Evolutionary conservation across 1,140 invertebrate genomes (phyloP).

Genomic region (Cydia splendana): DNA sequence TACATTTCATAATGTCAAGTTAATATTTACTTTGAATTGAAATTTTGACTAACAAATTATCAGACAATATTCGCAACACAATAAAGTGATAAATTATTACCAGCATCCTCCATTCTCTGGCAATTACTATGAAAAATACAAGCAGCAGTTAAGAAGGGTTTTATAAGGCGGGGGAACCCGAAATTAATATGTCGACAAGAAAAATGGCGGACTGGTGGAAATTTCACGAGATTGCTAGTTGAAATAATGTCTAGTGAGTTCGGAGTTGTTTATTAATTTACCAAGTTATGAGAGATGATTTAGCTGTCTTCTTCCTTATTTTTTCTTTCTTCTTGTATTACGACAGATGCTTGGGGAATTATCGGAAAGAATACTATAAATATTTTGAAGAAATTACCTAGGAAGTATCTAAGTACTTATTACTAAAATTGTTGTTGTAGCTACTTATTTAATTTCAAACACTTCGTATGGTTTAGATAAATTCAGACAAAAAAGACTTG

Average conservation of each 20-base stretch:
- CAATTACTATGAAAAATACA: conserved; percentile 9
- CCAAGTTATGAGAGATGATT: not conserved
- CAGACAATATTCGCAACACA: not conserved
- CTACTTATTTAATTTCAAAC: too few species aligned
- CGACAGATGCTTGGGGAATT: too few species aligned
- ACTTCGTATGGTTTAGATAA: too few species aligned
- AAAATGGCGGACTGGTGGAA: not conserved
- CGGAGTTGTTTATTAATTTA: not conserved
- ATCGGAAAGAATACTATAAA: too few species aligned
- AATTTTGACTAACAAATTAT: not conserved
- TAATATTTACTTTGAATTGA: not conserved
- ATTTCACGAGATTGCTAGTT: conserved; percentile 14
- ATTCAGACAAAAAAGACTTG: too few species aligned
- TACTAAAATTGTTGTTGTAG: too few species aligned
- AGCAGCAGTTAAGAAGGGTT: conserved; percentile 8
- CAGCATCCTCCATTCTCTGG: conserved; percentile 4
- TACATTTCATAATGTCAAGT: too few species aligned
- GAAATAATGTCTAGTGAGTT: conserved; percentile 8
- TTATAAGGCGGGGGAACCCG: not conserved
- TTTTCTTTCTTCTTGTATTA: not conserved
- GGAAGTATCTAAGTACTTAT: too few species aligned
- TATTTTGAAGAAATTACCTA: too few species aligned
- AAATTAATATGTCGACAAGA: conserved; percentile 14
- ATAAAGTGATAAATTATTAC: conserved; percentile 14
- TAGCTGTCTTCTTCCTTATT: not conserved